Percentiles rank a stretch among this genome's conserved stretches.
These are phyloP conservation scores for Coleophora flavipennella DNA, from an alignment of 2,888 invertebrate species.

Conservation along the genomic window DNA sequence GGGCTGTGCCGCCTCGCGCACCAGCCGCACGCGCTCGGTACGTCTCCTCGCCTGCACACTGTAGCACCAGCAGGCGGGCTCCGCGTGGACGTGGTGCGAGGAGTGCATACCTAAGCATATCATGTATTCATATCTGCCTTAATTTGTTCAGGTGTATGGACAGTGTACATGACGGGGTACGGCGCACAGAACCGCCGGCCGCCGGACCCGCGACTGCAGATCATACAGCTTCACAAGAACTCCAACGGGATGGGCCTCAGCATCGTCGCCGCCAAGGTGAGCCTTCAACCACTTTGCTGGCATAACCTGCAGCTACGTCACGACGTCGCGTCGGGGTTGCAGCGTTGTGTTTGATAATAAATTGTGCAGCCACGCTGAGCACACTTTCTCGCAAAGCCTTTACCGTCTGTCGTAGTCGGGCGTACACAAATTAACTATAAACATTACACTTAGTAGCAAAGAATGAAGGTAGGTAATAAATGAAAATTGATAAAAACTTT, in stretches of 20 bases:
- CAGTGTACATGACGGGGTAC: slow-evolving; percentile 87
- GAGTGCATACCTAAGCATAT: too few relatives aligned
- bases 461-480: too few relatives aligned
- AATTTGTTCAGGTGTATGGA: slow-evolving; percentile 86
- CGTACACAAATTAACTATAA: too few relatives aligned
- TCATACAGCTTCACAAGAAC: slow-evolving; percentile 93
- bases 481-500: too few relatives aligned
- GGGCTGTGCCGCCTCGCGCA: slow-evolving; percentile 92
- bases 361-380: too few relatives aligned
- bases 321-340: background rate
- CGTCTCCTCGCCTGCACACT: background rate
- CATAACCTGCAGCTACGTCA: too few relatives aligned
- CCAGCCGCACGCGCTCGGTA: slow-evolving; percentile 81
- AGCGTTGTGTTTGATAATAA: too few relatives aligned
- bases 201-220: slow-evolving; percentile 82
- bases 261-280: slow-evolving; percentile 96
- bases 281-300: background rate
- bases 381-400: too few relatives aligned
- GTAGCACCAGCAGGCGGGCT: slow-evolving; percentile 96
- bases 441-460: too few relatives aligned
- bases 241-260: slow-evolving; percentile 98
- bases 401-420: too few relatives aligned
- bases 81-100: slow-evolving; percentile 95
- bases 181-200: slow-evolving; percentile 75
- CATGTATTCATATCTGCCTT: too few relatives aligned